Evolutionary conservation across 2,888 invertebrate species (phyloP).

Genomic region (Creontiades dilutus): DNA sequence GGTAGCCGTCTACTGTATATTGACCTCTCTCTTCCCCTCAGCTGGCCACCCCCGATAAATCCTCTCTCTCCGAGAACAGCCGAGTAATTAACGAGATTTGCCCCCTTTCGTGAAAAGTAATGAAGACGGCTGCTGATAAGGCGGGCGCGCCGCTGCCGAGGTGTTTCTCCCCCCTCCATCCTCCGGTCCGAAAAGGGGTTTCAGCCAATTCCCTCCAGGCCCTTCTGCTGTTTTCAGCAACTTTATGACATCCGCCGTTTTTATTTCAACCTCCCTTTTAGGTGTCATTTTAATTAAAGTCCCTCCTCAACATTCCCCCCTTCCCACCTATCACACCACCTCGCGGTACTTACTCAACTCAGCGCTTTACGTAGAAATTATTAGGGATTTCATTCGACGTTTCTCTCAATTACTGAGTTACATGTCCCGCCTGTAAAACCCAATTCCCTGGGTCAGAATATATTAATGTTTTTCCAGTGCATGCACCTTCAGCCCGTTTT

Average conservation of each 20-base stretch:
- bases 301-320: background rate
- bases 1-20: no score
- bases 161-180: background rate
- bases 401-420: background rate
- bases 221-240: conserved; percentile 27
- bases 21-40: no score
- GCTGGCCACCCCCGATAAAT: background rate
- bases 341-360: background rate
- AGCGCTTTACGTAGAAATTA: background rate
- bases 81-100: conserved; percentile 37
- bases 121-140: conserved; percentile 20
- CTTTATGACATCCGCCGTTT: background rate
- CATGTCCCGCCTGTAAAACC: background rate
- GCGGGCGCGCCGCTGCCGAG: background rate
- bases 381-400: background rate
- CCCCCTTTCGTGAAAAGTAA: conserved; percentile 12
- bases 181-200: background rate
- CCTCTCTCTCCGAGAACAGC: conserved; percentile 1
- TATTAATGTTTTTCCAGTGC: no score
- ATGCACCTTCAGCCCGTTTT: no score
- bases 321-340: background rate
- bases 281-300: conserved; percentile 9
- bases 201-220: background rate
- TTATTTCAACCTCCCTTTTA: background rate
- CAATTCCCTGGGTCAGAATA: no score